Conservation (phyloP, 2,797 vertebrate species). For the Morelia viridis region DNA sequence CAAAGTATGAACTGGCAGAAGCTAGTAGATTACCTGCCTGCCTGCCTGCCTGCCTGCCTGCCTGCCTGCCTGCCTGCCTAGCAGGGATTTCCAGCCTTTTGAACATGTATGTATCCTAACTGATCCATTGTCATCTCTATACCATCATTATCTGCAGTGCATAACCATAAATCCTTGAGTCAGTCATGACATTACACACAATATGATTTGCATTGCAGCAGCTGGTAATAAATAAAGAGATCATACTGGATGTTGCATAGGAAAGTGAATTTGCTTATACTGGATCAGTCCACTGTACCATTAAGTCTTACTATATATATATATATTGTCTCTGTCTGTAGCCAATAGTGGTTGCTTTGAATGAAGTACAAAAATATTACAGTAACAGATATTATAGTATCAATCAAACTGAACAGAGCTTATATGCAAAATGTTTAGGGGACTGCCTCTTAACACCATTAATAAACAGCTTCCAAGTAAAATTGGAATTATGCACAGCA, state of each 20-base stretch:
- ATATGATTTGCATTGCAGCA: constrained; percentile 27
- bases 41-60: background rate
- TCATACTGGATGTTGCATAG: constrained; percentile 12
- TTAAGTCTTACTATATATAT: background rate
- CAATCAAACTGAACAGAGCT: background rate
- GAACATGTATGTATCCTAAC: fast-evolving
- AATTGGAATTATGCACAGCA: background rate
- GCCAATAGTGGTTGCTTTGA: background rate
- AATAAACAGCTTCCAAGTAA: background rate
- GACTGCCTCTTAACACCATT: constrained; percentile 6
- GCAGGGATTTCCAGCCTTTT: constrained; percentile 13
- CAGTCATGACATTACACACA: background rate
- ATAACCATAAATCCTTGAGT: background rate
- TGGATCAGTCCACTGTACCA: background rate
- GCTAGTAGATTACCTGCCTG: background rate
- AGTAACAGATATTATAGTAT: constrained; percentile 10
- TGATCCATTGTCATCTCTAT: constrained; percentile 22
- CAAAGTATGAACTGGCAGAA: constrained; percentile 33
- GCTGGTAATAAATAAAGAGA: background rate
- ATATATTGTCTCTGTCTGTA: constrained; percentile 30
- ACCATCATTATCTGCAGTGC: background rate
- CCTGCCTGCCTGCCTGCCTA: background rate
- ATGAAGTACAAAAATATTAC: background rate
- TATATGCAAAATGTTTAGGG: background rate
- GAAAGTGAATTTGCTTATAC: constrained; percentile 17